Percentiles rank a stretch among this genome's conserved stretches.
Conservation (phyloP, 2,888 invertebrate species). For the Lithophane semibrunnea region DNA sequence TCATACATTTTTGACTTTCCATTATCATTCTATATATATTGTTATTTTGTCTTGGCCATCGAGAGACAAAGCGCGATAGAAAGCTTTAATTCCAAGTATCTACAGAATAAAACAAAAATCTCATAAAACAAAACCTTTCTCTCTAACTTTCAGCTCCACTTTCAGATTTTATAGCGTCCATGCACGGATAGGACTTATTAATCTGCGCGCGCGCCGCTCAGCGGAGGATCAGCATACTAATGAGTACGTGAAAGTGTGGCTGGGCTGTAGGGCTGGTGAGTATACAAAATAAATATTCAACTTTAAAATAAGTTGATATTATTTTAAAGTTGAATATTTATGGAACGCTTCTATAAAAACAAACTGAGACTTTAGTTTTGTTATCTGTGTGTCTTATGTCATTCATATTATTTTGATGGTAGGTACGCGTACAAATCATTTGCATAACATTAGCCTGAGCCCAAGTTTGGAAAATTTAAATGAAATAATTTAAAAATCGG, state of each 20-base stretch:
- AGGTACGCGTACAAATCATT: neutral
- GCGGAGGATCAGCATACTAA: conserved; percentile 62
- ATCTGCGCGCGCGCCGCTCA: conserved; percentile 53
- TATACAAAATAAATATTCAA: neutral
- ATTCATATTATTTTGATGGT: neutral
- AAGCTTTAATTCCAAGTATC: neutral
- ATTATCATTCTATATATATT: too few species aligned
- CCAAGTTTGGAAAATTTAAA: too few species aligned
- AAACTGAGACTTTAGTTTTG: neutral
- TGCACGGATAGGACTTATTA: conserved; percentile 63
- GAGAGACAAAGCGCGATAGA: neutral
- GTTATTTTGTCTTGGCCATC: neutral
- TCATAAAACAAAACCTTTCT: conserved; percentile 61
- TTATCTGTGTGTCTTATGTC: neutral
- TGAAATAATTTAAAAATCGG: too few species aligned
- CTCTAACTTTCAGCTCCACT: conserved; percentile 62
- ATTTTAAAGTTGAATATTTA: neutral
- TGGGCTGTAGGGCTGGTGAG: conserved; percentile 39
- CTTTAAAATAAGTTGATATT: too few species aligned
- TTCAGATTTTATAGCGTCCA: conserved; percentile 67
- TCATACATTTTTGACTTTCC: neutral
- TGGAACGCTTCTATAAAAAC: neutral
- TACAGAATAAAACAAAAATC: conserved; percentile 28
- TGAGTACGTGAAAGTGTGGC: conserved; percentile 60
- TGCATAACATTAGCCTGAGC: too few species aligned